Percentiles rank a stretch among this genome's conserved stretches.
These are phyloP conservation scores for Heterotis niloticus DNA, from an alignment of 2,113 vertebrate species.

Conservation along the genomic window DNA sequence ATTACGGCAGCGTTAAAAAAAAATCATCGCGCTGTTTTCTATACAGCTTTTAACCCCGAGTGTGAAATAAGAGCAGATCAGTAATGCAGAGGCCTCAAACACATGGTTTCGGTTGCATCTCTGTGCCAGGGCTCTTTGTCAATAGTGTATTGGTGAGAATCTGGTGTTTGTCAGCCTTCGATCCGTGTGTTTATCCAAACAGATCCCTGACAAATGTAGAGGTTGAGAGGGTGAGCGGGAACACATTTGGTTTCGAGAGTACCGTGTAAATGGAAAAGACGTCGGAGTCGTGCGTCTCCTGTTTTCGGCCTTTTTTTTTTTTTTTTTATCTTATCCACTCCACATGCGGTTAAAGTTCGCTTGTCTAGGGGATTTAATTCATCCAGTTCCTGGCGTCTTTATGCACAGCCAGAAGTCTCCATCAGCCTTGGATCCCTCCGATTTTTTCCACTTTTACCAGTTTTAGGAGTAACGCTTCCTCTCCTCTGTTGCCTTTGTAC, in stretches of 20 bases:
- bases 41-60: neutral
- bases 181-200: neutral
- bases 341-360: no score
- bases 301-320: neutral
- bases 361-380: no score
- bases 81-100: slow-evolving; percentile 37
- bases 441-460: no score
- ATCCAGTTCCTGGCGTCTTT: no score
- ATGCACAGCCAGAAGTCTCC: no score
- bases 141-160: slow-evolving; percentile 30
- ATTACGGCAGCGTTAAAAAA: slow-evolving; percentile 1
- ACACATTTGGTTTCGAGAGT: no score
- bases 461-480: no score
- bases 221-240: neutral
- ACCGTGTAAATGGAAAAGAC: no score
- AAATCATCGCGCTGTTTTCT: neutral
- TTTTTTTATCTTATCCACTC: neutral
- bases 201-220: neutral
- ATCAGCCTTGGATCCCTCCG: no score
- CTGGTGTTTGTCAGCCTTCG: slow-evolving; percentile 40
- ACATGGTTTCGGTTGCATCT: slow-evolving; percentile 37
- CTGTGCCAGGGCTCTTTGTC: slow-evolving; percentile 36
- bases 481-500: no score
- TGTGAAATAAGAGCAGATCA: neutral
- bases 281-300: no score